Evolutionary conservation across 1,140 invertebrate species (phyloP).

Genomic region (Pseudomyrmex cubaensis): DNA sequence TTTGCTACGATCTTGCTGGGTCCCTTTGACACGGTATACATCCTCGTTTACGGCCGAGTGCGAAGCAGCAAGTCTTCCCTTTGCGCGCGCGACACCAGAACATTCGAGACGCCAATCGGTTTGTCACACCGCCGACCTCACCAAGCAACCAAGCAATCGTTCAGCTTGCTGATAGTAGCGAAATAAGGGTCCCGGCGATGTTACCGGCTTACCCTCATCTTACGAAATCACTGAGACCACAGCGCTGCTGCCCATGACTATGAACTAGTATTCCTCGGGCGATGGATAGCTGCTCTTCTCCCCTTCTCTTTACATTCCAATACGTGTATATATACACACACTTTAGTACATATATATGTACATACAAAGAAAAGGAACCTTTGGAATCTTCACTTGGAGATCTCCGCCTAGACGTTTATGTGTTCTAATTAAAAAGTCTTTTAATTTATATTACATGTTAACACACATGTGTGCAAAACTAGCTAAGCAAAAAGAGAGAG

Average conservation of each 20-base stretch:
- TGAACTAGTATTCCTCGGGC: not conserved
- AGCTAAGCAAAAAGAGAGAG: no score
- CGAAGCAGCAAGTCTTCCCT: not conserved
- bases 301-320: no score
- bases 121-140: conserved; percentile 10
- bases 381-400: no score
- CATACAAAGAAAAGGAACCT: no score
- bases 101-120: conserved; percentile 63
- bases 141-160: not conserved
- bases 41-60: conserved; percentile 59
- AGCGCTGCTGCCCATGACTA: not conserved
- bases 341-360: no score
- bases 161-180: not conserved
- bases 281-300: not conserved
- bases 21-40: conserved; percentile 94
- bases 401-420: no score
- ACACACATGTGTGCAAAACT: no score
- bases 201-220: conserved; percentile 24
- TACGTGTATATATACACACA: no score
- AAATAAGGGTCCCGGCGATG: not conserved
- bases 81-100: conserved; percentile 44
- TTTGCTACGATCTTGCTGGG: conserved; percentile 94
- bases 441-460: no score
- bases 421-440: no score
- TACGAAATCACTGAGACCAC: conserved; percentile 20